These are phyloP conservation scores for Pseudolycoriella hygida DNA, from an alignment of 2,888 invertebrate species.

Conservation along the genomic window DNA sequence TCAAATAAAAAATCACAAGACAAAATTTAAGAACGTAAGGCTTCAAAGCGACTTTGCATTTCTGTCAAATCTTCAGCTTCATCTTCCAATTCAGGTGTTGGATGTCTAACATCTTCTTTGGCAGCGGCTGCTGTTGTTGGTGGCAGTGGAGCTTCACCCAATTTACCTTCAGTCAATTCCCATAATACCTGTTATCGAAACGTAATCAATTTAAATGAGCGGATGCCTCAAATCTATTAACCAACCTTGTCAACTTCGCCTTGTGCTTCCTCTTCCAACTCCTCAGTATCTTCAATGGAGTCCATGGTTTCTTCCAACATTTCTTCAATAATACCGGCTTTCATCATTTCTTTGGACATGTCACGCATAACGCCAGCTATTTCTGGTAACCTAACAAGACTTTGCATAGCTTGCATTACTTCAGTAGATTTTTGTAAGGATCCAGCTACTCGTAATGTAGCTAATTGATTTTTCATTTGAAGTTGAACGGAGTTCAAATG, in stretches of 20 bases:
- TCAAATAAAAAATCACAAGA: no score
- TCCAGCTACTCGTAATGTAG: constrained; percentile 86
- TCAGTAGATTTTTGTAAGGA: constrained; percentile 89
- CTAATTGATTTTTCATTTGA: constrained; percentile 96
- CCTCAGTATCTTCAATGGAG: constrained; percentile 77
- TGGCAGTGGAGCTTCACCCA: constrained; percentile 79
- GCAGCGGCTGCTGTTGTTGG: constrained; percentile 44
- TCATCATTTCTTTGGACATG: constrained; percentile 98
- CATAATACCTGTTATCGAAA: constrained; percentile 45
- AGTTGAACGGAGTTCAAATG: constrained; percentile 91
- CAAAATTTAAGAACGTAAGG: constrained; percentile 59
- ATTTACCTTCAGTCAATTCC: constrained; percentile 79
- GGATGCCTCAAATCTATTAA: not conserved
- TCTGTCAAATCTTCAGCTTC: constrained; percentile 72
- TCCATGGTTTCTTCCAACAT: constrained; percentile 98
- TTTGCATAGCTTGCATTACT: constrained; percentile 97
- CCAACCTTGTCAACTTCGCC: constrained; percentile 76
- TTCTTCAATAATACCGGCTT: constrained; percentile 95
- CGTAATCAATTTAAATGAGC: constrained; percentile 1
- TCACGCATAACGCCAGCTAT: constrained; percentile 93
- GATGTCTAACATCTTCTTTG: constrained; percentile 32
- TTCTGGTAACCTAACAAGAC: constrained; percentile 77
- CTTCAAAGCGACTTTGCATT: constrained; percentile 78
- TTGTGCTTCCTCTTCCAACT: constrained; percentile 92
- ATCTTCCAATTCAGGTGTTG: constrained; percentile 29